Conservation (phyloP, 2,113 vertebrate species). For the Laticauda laticaudata region DNA sequence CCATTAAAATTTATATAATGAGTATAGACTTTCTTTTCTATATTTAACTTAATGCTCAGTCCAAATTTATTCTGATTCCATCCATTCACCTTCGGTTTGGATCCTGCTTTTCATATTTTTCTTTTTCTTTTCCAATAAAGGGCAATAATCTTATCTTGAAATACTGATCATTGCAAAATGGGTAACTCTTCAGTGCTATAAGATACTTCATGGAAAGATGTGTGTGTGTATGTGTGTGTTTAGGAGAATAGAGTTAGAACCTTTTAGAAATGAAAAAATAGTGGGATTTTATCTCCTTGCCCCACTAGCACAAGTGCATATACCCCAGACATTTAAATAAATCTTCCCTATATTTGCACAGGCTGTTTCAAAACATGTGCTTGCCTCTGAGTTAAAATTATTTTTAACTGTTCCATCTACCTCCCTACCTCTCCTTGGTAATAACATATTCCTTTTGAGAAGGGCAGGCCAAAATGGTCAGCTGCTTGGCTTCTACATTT, state of each 20-base stretch:
- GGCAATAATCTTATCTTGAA: not conserved
- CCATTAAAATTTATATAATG: not conserved
- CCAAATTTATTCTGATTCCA: not conserved
- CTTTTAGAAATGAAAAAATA: not conserved
- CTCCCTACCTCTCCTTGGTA: not conserved
- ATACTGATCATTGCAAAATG: not conserved
- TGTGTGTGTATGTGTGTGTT: not conserved
- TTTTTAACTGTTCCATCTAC: constrained; percentile 57
- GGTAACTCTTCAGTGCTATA: not conserved
- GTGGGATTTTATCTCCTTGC: not conserved
- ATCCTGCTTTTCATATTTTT: not conserved
- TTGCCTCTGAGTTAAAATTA: constrained; percentile 19
- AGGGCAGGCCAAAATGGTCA: constrained; percentile 39
- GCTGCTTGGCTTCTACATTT: constrained; percentile 50
- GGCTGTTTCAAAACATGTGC: not conserved
- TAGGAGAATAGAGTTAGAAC: not conserved
- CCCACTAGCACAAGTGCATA: not conserved
- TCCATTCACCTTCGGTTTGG: not conserved
- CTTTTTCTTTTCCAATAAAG: not conserved
- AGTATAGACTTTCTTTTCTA: not conserved
- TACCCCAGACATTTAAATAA: not conserved
- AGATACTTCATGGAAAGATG: not conserved
- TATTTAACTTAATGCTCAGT: not conserved
- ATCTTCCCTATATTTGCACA: not conserved
- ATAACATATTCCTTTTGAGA: constrained; percentile 49